These are phyloP conservation scores for Ptychobarbus kaznakovi DNA, from an alignment of 2,797 vertebrate species.

Conservation along the genomic window DNA sequence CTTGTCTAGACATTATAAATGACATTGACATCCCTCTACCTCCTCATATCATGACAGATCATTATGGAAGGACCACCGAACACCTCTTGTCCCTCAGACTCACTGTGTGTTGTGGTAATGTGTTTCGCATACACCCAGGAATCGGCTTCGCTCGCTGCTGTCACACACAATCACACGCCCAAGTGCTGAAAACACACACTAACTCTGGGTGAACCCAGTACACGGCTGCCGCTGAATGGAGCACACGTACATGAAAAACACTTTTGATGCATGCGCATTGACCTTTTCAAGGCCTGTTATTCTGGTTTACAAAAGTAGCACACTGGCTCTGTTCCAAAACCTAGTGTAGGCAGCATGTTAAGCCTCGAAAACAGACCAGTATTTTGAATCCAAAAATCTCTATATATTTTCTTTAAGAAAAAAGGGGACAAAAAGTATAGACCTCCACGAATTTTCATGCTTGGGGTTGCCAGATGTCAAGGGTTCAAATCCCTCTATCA, in stretches of 20 bases:
- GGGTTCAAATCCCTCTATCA: background rate
- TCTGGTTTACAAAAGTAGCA: constrained; percentile 25
- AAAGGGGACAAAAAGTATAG: no score
- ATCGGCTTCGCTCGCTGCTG: constrained; percentile 57
- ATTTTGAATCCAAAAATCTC: background rate
- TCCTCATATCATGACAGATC: constrained; percentile 57
- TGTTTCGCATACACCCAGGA: constrained; percentile 59
- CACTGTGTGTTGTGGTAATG: constrained; percentile 58
- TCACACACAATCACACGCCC: constrained; percentile 57
- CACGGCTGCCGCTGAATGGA: constrained; percentile 10
- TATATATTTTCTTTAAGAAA: background rate
- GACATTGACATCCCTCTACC: constrained; percentile 63
- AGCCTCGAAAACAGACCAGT: background rate
- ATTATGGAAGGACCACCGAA: constrained; percentile 49
- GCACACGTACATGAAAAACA: constrained; percentile 13
- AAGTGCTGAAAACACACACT: constrained; percentile 51
- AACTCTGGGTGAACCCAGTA: constrained; percentile 62
- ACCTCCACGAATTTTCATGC: background rate
- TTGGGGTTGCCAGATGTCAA: background rate
- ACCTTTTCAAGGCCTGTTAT: constrained; percentile 17
- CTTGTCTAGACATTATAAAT: constrained; percentile 72
- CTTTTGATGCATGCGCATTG: constrained; percentile 17
- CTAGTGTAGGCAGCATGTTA: background rate
- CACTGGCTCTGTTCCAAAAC: background rate
- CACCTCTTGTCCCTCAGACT: constrained; percentile 28